These are phyloP conservation scores for Scaptomyza tumidula DNA, from an alignment of 2,888 invertebrate species.

Conservation along the genomic window DNA sequence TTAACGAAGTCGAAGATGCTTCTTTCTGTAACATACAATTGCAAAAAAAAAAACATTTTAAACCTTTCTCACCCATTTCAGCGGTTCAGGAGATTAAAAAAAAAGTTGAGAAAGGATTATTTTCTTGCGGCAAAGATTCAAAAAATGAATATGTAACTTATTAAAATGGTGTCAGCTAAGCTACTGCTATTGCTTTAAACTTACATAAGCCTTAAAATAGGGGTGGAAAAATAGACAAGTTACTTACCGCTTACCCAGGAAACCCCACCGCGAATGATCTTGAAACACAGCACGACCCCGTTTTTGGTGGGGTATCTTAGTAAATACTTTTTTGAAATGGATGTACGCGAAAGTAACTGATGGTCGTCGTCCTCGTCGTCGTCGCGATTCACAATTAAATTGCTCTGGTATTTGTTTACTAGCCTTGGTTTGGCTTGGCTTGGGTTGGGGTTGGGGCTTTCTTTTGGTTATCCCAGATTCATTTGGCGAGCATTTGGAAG, in stretches of 20 bases:
- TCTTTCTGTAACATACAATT: no score
- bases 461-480: constrained; percentile 42
- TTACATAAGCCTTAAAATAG: constrained; percentile 4
- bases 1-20: no score
- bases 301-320: constrained; percentile 13
- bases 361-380: constrained; percentile 59
- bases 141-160: no score
- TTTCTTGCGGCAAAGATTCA: no score
- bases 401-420: constrained; percentile 61
- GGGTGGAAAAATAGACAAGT: constrained; percentile 33
- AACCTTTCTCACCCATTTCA: no score
- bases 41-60: no score
- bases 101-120: no score
- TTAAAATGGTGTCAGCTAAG: neutral
- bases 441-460: constrained; percentile 4
- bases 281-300: constrained; percentile 9
- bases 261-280: constrained; percentile 22
- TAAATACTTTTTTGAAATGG: constrained; percentile 1
- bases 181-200: neutral
- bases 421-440: constrained; percentile 14
- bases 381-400: constrained; percentile 70
- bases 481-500: constrained; percentile 47
- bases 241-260: constrained; percentile 11
- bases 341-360: constrained; percentile 27
- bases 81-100: no score